Conservation (phyloP, 2,113 vertebrate genomes). For the Dipodomys ordii region DNA sequence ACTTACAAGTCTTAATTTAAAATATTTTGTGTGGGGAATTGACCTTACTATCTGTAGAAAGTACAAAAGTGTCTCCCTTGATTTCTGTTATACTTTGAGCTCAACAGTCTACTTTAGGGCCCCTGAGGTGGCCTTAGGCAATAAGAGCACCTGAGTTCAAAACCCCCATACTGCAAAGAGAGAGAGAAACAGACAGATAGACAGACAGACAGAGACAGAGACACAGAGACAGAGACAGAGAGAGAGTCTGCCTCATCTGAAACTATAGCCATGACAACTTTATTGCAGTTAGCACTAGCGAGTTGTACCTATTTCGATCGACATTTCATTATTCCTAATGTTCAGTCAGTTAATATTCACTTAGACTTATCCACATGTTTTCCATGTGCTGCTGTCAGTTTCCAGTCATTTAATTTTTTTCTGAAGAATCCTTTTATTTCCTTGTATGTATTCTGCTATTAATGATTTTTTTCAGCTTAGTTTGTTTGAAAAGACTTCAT, state of each 20-base stretch:
- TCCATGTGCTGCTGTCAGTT: neutral
- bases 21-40: neutral
- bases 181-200: no score
- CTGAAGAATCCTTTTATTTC: neutral
- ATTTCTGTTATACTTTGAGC: neutral
- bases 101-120: neutral
- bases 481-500: slow-evolving; percentile 7
- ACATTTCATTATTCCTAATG: neutral
- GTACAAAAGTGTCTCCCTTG: neutral
- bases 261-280: neutral
- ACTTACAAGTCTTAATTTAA: neutral
- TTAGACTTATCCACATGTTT: neutral
- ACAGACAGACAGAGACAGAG: no score
- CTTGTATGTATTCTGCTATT: neutral
- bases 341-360: neutral
- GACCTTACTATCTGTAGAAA: neutral
- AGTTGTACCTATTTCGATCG: neutral
- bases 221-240: no score
- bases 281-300: neutral
- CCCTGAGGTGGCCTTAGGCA: no score
- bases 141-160: no score
- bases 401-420: neutral
- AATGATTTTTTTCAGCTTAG: neutral
- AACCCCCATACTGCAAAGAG: no score
- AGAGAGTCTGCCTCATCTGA: neutral